phyloP scores from a whole-genome alignment of 2,797 vertebrate genomes.

The Lateolabrax maculatus region DNA sequence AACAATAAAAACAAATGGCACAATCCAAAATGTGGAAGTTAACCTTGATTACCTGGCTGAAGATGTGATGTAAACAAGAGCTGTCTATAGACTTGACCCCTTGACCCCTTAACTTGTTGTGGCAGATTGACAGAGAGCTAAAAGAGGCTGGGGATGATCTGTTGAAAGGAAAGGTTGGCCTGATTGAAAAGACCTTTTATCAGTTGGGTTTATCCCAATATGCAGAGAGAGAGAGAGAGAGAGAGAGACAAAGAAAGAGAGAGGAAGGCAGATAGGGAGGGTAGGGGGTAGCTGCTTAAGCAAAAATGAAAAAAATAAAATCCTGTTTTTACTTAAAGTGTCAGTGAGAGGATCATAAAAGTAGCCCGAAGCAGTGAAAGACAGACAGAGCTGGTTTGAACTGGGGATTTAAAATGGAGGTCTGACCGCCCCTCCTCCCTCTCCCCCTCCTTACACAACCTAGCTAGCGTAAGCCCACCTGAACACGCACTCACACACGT shows the following conservation, averaged over 20 bases:
- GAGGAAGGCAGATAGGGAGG: background rate
- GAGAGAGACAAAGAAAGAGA: background rate
- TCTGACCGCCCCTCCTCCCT: conserved; percentile 64
- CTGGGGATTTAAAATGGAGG: conserved; percentile 81
- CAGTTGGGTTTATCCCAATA: conserved; percentile 36
- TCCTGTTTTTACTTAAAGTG: conserved; percentile 65
- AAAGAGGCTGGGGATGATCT: conserved; percentile 10
- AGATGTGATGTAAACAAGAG: conserved; percentile 31
- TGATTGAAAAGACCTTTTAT: conserved; percentile 41
- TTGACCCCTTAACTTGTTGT: conserved; percentile 11
- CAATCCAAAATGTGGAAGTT: conserved; percentile 20
- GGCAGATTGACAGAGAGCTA: conserved; percentile 12
- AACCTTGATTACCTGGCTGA: conserved; percentile 58
- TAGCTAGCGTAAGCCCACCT: conserved; percentile 62
- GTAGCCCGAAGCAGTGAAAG: conserved; percentile 71
- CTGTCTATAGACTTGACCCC: conserved; percentile 44
- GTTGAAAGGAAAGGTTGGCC: conserved; percentile 4
- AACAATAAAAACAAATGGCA: conserved; percentile 51
- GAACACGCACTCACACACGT: conserved; percentile 35
- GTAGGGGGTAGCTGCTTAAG: conserved; percentile 28
- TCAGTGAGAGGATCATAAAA: conserved; percentile 76
- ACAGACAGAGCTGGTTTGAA: conserved; percentile 76
- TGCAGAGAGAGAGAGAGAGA: conserved; percentile 4
- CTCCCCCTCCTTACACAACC: conserved; percentile 62
- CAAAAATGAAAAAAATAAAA: conserved; percentile 39